Evolutionary conservation across 2,888 invertebrate genomes (phyloP).

Genomic region (Drosophila longiperda): DNA sequence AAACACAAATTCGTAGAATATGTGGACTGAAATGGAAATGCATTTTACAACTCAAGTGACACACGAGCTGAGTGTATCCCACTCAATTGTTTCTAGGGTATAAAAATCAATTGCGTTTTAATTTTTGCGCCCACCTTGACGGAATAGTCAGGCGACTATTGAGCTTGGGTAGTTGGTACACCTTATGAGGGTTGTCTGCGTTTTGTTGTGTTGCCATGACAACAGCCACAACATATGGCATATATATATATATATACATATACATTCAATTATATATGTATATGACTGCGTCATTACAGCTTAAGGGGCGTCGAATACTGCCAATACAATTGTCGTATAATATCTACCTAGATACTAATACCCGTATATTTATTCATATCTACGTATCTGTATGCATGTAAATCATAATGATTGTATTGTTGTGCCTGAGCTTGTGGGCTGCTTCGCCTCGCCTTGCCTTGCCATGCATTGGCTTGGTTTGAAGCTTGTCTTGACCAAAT

Average conservation of each 20-base stretch:
- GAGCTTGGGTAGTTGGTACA: slow-evolving; percentile 30
- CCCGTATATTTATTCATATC: slow-evolving; percentile 4
- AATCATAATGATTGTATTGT: slow-evolving; percentile 42
- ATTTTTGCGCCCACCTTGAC: slow-evolving; percentile 59
- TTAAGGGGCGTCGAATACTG: slow-evolving; percentile 30
- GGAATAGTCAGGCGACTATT: slow-evolving; percentile 22
- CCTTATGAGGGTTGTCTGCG: slow-evolving; percentile 52
- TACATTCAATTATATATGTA: not conserved
- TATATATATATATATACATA: slow-evolving; percentile 14
- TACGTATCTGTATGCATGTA: slow-evolving; percentile 11
- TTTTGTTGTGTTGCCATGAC: slow-evolving; percentile 58
- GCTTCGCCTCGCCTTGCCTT: slow-evolving; percentile 4
- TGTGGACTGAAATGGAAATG: not conserved
- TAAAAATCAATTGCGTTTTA: slow-evolving; percentile 66
- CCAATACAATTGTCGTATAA: slow-evolving; percentile 27
- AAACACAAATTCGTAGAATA: not conserved
- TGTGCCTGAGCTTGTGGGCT: slow-evolving; percentile 47
- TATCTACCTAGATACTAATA: slow-evolving; percentile 32
- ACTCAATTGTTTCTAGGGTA: slow-evolving; percentile 33
- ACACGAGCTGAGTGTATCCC: not conserved
- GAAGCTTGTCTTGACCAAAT: slow-evolving; percentile 62
- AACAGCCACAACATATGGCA: slow-evolving; percentile 60
- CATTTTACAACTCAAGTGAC: not conserved
- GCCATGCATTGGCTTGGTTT: not conserved
- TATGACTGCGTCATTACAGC: slow-evolving; percentile 57